Conservation (phyloP, 37 sponge, comb jelly and placozoan species). For the Crambe crambe region DNA sequence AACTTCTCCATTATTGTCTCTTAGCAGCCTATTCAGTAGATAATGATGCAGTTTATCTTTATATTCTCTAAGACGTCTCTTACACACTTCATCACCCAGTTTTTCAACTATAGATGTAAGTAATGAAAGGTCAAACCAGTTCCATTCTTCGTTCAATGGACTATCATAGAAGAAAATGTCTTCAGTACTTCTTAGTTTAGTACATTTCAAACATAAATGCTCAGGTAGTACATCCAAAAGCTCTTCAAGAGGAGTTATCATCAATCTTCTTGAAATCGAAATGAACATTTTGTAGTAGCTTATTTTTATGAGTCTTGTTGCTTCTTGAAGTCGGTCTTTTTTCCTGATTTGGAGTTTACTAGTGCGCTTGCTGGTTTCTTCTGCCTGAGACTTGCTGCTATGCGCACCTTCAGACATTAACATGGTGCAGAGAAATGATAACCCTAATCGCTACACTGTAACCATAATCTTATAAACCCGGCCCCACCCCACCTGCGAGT, state of each 20-base stretch:
- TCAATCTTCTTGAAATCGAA: neutral
- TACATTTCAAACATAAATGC: neutral
- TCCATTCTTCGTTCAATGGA: neutral
- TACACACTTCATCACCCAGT: neutral
- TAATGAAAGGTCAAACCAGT: neutral
- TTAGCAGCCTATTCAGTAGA: neutral
- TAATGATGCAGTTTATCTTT: too few relatives aligned
- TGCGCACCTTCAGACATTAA: too few relatives aligned
- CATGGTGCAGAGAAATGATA: too few relatives aligned
- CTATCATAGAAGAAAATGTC: neutral
- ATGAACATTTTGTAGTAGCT: neutral
- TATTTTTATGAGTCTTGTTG: neutral
- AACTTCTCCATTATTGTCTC: neutral
- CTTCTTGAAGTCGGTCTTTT: too few relatives aligned
- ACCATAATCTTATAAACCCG: too few relatives aligned
- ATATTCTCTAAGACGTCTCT: neutral
- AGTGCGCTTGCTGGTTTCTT: too few relatives aligned
- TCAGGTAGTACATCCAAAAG: neutral
- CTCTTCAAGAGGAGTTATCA: neutral
- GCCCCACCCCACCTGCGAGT: too few relatives aligned
- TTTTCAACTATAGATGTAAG: neutral
- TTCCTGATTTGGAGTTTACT: too few relatives aligned
- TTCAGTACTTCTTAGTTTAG: neutral
- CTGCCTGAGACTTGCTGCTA: too few relatives aligned
- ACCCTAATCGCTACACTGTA: too few relatives aligned